Percentiles rank a stretch among this genome's conserved stretches.
phyloP scores from a whole-genome alignment of 1,140 invertebrate species.

The Oryctes rhinoceros region DNA sequence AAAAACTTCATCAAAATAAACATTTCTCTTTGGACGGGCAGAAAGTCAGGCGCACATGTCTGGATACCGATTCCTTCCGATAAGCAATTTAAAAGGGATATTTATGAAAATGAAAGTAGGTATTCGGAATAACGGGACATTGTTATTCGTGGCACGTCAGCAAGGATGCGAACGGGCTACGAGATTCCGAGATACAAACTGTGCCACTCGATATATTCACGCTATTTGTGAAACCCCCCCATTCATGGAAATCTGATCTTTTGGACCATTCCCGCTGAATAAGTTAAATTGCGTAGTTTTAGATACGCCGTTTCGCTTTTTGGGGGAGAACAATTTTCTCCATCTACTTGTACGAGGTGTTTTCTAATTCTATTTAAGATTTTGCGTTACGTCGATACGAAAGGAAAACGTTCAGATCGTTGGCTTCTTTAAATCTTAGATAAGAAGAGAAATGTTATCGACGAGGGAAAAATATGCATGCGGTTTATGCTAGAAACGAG shows the following conservation, averaged over 20 bases:
- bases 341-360: slow-evolving; percentile 28
- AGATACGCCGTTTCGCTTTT: slow-evolving; percentile 38
- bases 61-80: slow-evolving; percentile 49
- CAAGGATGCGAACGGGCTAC: slow-evolving; percentile 44
- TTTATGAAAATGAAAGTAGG: slow-evolving; percentile 55
- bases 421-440: not conserved
- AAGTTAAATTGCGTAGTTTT: slow-evolving; percentile 48
- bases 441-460: not conserved
- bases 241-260: slow-evolving; percentile 50
- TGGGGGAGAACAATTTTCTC: slow-evolving; percentile 11
- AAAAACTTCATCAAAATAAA: slow-evolving; percentile 37
- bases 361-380: not conserved
- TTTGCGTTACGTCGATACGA: slow-evolving; percentile 3
- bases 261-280: slow-evolving; percentile 49
- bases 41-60: slow-evolving; percentile 40
- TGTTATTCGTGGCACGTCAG: slow-evolving; percentile 52
- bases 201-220: slow-evolving; percentile 51
- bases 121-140: slow-evolving; percentile 48
- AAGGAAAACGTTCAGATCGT: not conserved
- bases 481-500: too few species aligned
- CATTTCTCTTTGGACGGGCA: slow-evolving; percentile 22
- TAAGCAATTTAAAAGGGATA: slow-evolving; percentile 55
- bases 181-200: slow-evolving; percentile 49
- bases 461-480: not conserved
- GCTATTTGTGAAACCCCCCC: slow-evolving; percentile 47